A percentile compares a stretch with the other conserved stretches of the same genome.
These are phyloP conservation scores for Zalophus californianus DNA, from an alignment of 2,797 vertebrate species.

Conservation along the genomic window DNA sequence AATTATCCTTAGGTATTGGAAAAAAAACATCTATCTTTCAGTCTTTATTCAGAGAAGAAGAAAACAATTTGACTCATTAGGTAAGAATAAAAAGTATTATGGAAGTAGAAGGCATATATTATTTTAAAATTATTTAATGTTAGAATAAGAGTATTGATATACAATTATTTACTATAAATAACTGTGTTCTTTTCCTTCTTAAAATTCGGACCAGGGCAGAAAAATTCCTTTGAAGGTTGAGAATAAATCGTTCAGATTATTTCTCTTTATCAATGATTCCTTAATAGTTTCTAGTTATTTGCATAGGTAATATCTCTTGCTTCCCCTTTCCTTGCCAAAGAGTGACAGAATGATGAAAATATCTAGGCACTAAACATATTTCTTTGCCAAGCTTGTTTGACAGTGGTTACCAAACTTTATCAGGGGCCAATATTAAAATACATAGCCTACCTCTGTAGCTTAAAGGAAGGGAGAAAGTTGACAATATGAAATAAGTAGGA, in stretches of 20 bases:
- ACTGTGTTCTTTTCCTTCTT: background rate
- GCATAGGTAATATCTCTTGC: background rate
- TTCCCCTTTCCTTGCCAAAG: background rate
- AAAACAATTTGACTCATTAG: background rate
- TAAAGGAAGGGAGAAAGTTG: background rate
- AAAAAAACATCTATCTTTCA: background rate
- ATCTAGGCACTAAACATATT: background rate
- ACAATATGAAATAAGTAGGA: background rate
- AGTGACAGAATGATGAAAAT: conserved; percentile 30
- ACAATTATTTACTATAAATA: background rate
- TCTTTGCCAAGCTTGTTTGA: background rate
- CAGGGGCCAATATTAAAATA: background rate
- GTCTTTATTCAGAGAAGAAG: background rate
- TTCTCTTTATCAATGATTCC: background rate
- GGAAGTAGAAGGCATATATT: background rate
- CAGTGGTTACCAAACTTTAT: background rate
- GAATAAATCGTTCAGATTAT: conserved; percentile 12
- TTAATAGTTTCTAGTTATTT: background rate
- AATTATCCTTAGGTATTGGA: background rate
- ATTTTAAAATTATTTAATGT: background rate
- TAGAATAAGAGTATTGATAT: background rate
- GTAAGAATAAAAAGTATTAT: background rate
- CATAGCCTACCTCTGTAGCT: background rate
- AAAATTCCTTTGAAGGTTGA: background rate
- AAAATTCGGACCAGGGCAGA: background rate